phyloP scores from a whole-genome alignment of 2,888 invertebrate genomes.

The Neelides folsomi region DNA sequence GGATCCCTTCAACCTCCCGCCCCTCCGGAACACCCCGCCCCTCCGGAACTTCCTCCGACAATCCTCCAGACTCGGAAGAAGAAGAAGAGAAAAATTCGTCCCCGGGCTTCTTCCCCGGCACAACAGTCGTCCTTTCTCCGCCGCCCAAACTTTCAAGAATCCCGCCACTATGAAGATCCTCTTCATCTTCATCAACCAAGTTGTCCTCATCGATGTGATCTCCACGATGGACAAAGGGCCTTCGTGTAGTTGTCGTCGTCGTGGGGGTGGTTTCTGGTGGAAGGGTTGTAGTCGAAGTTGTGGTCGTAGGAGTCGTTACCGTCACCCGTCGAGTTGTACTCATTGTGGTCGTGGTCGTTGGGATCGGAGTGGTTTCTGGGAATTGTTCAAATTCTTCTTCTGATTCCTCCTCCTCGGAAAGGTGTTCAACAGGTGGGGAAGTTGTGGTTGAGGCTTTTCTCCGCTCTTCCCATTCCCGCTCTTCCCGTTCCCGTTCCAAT shows the following conservation, averaged over 20 bases:
- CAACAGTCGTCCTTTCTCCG: not conserved
- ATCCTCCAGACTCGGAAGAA: not conserved
- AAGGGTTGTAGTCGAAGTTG: not conserved
- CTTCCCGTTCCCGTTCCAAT: not conserved
- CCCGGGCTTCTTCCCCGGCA: not conserved
- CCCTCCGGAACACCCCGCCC: not conserved
- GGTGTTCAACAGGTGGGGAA: not conserved
- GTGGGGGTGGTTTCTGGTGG: not conserved
- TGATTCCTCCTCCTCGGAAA: conserved; percentile 1
- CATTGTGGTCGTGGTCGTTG: not conserved
- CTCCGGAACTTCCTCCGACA: conserved; percentile 1
- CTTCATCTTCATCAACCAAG: conserved; percentile 3
- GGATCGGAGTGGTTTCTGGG: not conserved
- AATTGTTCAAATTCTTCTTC: not conserved
- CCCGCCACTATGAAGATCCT: conserved; percentile 8
- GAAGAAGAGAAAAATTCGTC: no score
- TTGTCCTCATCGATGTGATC: not conserved
- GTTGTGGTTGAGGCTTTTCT: not conserved
- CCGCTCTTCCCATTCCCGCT: not conserved
- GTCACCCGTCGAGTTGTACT: conserved; percentile 8
- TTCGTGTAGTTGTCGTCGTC: not conserved
- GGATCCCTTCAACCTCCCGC: conserved; percentile 7
- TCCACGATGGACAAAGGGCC: not conserved
- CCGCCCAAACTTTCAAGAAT: conserved; percentile 8
- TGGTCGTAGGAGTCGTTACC: not conserved